Evolutionary conservation across 2,113 vertebrate species (phyloP), one percentile per base, ranked within the genome.

Genomic region (Clinocottus analis): DNA sequence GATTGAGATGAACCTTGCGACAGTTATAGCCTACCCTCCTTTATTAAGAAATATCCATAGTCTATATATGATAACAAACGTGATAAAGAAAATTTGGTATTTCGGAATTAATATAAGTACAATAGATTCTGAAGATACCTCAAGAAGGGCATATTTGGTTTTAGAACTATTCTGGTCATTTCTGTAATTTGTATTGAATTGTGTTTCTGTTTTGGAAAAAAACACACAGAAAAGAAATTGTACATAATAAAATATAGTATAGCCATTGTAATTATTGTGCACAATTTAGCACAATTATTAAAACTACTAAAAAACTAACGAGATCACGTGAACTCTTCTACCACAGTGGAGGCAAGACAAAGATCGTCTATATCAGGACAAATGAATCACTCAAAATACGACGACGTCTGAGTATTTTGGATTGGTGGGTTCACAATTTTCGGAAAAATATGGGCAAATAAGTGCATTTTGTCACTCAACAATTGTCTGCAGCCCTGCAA

Each of bases 361-460:
- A 92, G 91, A 90, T 92, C 80, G 87, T 90, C 65, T 80, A 81
- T 73, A 0, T 3, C 31, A 1, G 25, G 8, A 3, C 1, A 47
- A 23, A 39, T 21, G 43, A 47, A 25, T 72, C 66, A 85, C 74
- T 68, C 16, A n/a, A 5, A 39, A 43, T 35, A 7, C 11, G 58
- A 59, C 0, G 3, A 64, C 14, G 41, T 7, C 29, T 33, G 7
- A 45, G 5, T 10, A 27, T 19, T 3, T 37, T 12, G 10, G 7
- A 62, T 37, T 13, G 11, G 17, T 35, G 7, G 11, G 25, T 47
- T 13, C 21, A 72, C 7, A 13, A n/a, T 31, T n/a, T 31, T 10
- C 3, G 29, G 12, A 11, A 31, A 47, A 7, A 25, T 35, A 8
- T 23, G 29, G 21, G 29, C 0, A 43, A 12, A 39, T 41, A 17